phyloP scores from a whole-genome alignment of 1,140 invertebrate genomes.

The Eciton burchellii region DNA sequence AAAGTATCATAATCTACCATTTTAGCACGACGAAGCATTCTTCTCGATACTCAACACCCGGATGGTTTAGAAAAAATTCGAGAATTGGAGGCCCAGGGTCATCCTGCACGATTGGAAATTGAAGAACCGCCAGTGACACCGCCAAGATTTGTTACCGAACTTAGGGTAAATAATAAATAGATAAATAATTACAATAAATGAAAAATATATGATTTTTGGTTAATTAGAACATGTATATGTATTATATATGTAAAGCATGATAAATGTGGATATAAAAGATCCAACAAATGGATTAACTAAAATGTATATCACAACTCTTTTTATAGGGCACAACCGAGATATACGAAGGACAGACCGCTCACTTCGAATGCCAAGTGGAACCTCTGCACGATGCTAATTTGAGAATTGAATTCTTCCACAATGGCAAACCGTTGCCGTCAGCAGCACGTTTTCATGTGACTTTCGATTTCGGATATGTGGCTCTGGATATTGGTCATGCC shows the following conservation, averaged over 20 bases:
- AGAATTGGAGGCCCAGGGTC: conserved; percentile 93
- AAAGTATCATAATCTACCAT: conserved; percentile 60
- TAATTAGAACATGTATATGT: not conserved
- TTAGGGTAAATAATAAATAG: conserved; percentile 85
- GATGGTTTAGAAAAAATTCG: conserved; percentile 96
- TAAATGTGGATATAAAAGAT: conserved; percentile 24
- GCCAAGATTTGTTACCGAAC: conserved; percentile 93
- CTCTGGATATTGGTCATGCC: conserved; percentile 95
- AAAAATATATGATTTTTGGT: too few relatives aligned
- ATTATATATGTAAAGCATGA: conserved; percentile 31
- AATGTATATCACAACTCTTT: conserved; percentile 32
- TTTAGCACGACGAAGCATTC: conserved; percentile 92
- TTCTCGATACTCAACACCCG: conserved; percentile 96
- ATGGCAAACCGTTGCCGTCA: conserved; percentile 94
- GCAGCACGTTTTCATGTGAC: conserved; percentile 96
- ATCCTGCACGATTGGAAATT: conserved; percentile 91
- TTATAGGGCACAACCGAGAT: conserved; percentile 92
- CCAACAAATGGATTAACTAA: conserved; percentile 2
- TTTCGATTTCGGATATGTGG: conserved; percentile 98
- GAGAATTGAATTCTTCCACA: conserved; percentile 96
- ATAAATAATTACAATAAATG: too few relatives aligned
- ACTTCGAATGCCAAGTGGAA: conserved; percentile 96
- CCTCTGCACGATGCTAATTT: conserved; percentile 96
- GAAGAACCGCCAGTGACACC: conserved; percentile 92
- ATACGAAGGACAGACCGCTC: conserved; percentile 94